These are phyloP conservation scores for Hypothenemus hampei DNA, from an alignment of 1,140 invertebrate species.

Conservation along the genomic window DNA sequence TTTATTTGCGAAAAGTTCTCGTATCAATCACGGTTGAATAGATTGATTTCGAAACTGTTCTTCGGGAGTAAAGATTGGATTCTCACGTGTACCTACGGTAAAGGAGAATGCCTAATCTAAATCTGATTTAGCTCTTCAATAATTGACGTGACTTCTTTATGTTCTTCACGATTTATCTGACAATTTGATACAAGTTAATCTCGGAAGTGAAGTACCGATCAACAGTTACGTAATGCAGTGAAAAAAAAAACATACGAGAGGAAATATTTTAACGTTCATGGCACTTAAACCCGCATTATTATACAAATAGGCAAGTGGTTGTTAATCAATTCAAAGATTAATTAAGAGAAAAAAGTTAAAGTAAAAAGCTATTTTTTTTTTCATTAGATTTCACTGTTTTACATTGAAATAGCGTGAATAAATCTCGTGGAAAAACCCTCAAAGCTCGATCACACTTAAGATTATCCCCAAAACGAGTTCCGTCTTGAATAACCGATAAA, in stretches of 20 bases:
- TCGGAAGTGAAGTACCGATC: constrained; percentile 1
- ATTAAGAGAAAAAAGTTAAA: no score
- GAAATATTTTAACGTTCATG: no score
- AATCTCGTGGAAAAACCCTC: not conserved
- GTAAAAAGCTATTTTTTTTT: no score
- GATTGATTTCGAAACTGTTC: no score
- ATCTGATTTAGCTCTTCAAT: constrained; percentile 34
- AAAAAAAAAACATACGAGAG: no score
- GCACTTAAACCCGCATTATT: no score
- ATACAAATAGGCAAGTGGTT: no score
- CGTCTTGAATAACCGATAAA: not conserved
- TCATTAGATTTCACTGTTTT: no score
- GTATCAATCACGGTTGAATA: no score
- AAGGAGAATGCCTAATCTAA: constrained; percentile 29
- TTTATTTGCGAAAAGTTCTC: no score
- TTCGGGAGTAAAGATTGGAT: no score
- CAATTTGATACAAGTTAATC: constrained; percentile 35
- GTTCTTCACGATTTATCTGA: constrained; percentile 29
- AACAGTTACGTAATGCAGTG: not conserved
- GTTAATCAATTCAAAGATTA: no score
- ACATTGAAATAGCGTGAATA: not conserved
- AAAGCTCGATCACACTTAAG: constrained; percentile 2
- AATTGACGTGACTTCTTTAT: constrained; percentile 37
- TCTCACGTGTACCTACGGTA: constrained; percentile 32
- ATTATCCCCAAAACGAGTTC: not conserved